These are phyloP conservation scores for Trissoscelio sp. DNA, from an alignment of 2,888 invertebrate genomes.

Conservation along the genomic window DNA sequence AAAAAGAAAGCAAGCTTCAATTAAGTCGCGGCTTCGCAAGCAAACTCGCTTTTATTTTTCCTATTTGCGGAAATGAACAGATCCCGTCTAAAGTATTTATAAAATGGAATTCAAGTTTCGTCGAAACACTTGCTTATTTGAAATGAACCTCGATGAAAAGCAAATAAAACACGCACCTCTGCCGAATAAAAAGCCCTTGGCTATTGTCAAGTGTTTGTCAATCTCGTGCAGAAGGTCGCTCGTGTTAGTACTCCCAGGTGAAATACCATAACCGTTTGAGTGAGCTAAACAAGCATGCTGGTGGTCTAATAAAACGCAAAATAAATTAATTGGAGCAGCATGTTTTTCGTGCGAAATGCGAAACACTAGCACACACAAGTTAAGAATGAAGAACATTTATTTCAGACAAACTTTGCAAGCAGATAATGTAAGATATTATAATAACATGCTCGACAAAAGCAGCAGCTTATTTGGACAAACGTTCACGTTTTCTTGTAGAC, in stretches of 20 bases:
- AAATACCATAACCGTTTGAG: slow-evolving; percentile 73
- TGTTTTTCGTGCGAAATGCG: no score
- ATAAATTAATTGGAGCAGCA: not conserved
- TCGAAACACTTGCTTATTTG: slow-evolving; percentile 4
- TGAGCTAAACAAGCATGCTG: slow-evolving; percentile 77
- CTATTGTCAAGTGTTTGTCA: slow-evolving; percentile 85
- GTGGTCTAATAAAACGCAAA: slow-evolving; percentile 65
- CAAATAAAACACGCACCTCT: slow-evolving; percentile 81
- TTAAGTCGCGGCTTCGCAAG: not conserved
- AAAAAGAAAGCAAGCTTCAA: no score
- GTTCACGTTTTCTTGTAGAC: slow-evolving; percentile 37
- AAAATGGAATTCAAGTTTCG: slow-evolving; percentile 3
- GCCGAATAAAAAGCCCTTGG: slow-evolving; percentile 87
- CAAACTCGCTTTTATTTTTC: not conserved
- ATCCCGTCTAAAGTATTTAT: not conserved
- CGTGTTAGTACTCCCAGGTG: slow-evolving; percentile 74
- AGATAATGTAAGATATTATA: slow-evolving; percentile 21
- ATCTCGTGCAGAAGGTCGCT: slow-evolving; percentile 86
- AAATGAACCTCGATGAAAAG: slow-evolving; percentile 1
- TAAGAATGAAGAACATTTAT: no score
- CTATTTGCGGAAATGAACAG: not conserved
- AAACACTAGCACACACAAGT: no score
- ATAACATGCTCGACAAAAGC: slow-evolving; percentile 19
- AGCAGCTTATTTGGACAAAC: slow-evolving; percentile 27
- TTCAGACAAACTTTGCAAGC: no score